Percentiles rank a stretch among this genome's conserved stretches.
Evolutionary conservation across 2,797 vertebrate species (phyloP).

Genomic region (Falco concolor): DNA sequence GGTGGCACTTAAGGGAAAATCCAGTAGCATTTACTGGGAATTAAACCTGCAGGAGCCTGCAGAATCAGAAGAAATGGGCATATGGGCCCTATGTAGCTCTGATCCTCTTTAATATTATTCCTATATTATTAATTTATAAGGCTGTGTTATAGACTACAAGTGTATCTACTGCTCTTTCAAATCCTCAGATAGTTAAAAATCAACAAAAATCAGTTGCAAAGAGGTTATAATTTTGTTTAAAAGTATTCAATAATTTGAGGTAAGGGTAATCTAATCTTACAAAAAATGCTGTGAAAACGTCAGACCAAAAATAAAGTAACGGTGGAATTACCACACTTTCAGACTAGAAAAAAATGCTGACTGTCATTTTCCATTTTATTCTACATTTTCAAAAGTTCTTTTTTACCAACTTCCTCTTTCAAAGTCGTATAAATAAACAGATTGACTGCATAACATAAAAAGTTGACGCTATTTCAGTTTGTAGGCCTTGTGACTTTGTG

Average conservation of each 20-base stretch:
- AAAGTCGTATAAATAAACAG: not conserved
- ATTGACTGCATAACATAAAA: not conserved
- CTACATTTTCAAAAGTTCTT: conserved; percentile 16
- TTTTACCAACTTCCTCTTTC: not conserved
- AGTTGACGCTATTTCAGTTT: not conserved
- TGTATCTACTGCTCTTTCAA: not conserved
- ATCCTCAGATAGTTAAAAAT: not conserved
- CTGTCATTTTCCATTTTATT: conserved; percentile 32
- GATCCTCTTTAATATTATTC: not conserved
- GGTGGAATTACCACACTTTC: conserved; percentile 1
- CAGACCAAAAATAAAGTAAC: not conserved
- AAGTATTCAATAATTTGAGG: not conserved
- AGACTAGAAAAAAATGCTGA: not conserved
- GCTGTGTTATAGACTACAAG: not conserved
- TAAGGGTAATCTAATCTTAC: not conserved
- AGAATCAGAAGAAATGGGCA: not conserved
- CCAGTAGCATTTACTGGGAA: not conserved
- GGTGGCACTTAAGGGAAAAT: not conserved
- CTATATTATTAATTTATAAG: not conserved
- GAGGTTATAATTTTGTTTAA: not conserved
- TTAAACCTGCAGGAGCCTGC: not conserved
- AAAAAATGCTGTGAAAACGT: not conserved
- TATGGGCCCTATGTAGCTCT: not conserved
- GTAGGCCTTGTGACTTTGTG: not conserved
- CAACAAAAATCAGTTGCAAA: not conserved